These are phyloP conservation scores for Carcharodon carcharias DNA, from an alignment of 2,797 vertebrate genomes.

Conservation along the genomic window DNA sequence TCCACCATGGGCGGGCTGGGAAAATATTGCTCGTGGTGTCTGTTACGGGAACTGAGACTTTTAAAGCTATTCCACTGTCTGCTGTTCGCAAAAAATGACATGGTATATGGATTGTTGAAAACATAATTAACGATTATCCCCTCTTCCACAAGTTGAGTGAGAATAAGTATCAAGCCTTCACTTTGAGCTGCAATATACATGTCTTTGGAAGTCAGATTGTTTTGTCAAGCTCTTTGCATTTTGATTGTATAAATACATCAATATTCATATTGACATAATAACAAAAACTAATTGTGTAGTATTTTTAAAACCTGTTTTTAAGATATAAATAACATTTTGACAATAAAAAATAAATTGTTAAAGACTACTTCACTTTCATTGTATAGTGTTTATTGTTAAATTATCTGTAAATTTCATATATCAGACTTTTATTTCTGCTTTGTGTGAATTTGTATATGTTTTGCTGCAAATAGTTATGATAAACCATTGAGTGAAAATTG, in stretches of 20 bases:
- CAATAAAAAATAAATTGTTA: neutral
- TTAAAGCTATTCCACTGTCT: neutral
- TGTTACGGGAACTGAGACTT: neutral
- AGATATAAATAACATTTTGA: neutral
- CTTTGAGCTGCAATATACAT: neutral
- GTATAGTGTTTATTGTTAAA: neutral
- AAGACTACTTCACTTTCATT: neutral
- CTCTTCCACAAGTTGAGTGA: neutral
- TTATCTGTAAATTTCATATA: neutral
- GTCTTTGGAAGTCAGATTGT: neutral
- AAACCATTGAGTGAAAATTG: constrained; percentile 51
- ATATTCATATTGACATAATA: neutral
- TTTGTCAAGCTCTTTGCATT: neutral
- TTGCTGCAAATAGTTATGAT: constrained; percentile 49
- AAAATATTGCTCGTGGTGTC: neutral
- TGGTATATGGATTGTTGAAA: no score
- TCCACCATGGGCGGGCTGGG: no score
- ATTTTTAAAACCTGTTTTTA: neutral
- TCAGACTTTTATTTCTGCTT: neutral
- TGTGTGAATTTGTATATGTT: constrained; percentile 38
- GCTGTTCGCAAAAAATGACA: neutral
- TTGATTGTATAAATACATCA: neutral
- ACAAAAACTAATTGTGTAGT: neutral
- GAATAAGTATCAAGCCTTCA: neutral
- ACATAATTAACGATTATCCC: neutral